phyloP scores from a whole-genome alignment of 2,113 vertebrate species.

The Nyctereutes procyonoides region DNA sequence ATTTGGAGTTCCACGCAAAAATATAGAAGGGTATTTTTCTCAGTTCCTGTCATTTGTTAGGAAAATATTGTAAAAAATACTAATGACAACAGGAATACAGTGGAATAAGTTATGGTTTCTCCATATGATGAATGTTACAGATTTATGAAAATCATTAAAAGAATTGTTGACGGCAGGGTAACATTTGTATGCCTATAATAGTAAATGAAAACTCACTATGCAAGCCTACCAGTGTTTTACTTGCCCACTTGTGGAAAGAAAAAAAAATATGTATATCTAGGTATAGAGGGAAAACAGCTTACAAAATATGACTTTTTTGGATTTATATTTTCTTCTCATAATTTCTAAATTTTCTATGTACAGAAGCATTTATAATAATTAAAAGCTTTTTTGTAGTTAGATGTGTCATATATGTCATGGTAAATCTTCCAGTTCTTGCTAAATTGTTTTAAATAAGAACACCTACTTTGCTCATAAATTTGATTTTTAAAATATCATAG shows the following conservation, averaged over 20 bases:
- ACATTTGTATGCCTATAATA: neutral
- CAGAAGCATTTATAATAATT: neutral
- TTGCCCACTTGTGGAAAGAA: neutral
- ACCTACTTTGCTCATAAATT: neutral
- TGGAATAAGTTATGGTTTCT: neutral
- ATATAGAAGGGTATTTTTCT: neutral
- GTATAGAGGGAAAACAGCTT: neutral
- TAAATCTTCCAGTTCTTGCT: neutral
- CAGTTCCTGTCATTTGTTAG: neutral
- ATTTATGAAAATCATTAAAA: slow-evolving; percentile 45
- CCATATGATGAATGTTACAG: neutral
- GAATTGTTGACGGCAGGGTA: neutral
- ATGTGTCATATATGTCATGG: neutral
- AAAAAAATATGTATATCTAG: neutral
- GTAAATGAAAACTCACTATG: neutral
- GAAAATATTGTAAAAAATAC: neutral
- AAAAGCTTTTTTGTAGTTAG: neutral
- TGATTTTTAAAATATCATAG: neutral
- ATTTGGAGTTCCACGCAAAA: neutral
- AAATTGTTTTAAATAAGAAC: slow-evolving; percentile 2
- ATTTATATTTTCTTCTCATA: slow-evolving; percentile 33
- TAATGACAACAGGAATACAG: neutral
- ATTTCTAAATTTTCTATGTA: neutral
- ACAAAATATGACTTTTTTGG: neutral
- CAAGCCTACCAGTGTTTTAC: neutral